A percentile compares a stretch with the other conserved stretches of the same genome.
Conservation (phyloP, 2,888 invertebrate species). For the Hydroisotoma schaefferi region DNA sequence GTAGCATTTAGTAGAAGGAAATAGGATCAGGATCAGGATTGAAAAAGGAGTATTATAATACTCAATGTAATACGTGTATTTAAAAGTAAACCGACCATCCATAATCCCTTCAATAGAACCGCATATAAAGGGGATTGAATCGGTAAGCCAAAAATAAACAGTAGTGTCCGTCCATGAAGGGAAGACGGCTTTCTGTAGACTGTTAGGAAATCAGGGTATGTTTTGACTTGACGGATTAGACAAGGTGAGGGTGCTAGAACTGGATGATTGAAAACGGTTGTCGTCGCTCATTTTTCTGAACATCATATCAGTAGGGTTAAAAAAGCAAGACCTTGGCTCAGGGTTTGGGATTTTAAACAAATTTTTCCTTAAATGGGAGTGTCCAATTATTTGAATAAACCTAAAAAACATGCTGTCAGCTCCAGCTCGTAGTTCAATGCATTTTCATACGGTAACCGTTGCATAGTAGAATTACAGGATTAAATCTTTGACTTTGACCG, state of each 20-base stretch:
- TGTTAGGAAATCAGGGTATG: slow-evolving; percentile 20
- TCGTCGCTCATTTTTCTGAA: slow-evolving; percentile 16
- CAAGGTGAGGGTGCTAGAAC: slow-evolving; percentile 19
- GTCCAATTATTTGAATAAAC: background rate
- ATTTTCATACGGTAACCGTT: no score
- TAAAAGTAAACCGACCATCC: background rate
- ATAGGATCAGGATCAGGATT: no score
- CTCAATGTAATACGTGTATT: background rate
- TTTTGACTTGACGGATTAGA: slow-evolving; percentile 36
- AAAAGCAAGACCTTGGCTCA: no score
- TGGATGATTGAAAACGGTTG: slow-evolving; percentile 30
- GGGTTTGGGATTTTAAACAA: no score
- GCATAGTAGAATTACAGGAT: no score
- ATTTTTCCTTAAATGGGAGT: background rate
- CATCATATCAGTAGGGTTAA: slow-evolving; percentile 4
- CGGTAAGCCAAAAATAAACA: slow-evolving; percentile 14
- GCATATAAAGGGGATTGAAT: slow-evolving; percentile 9
- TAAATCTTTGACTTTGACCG: no score
- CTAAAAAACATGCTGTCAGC: no score
- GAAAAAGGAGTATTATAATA: no score
- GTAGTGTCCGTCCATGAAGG: no score
- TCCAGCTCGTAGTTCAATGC: no score
- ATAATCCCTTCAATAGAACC: slow-evolving; percentile 8
- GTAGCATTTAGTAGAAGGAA: no score
- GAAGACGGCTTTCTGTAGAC: background rate